A percentile compares a stretch with the other conserved stretches of the same genome.
Conservation (phyloP, 2,113 vertebrate species). For the Thermophis baileyi region DNA sequence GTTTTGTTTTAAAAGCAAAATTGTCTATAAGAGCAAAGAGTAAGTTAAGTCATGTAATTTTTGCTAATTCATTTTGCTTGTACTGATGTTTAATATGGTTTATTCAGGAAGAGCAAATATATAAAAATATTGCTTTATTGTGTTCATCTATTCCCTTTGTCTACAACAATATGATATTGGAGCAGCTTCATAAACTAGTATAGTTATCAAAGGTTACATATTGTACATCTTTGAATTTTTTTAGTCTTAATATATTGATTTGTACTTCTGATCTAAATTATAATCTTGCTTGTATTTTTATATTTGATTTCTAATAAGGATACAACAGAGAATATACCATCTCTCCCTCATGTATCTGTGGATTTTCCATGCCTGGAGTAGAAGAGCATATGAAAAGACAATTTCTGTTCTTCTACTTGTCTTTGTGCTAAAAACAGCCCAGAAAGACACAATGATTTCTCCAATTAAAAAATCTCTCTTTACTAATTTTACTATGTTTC, state of each 20-base stretch:
- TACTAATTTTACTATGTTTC: background rate
- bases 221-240: background rate
- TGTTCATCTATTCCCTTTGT: background rate
- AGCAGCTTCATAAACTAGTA: slow-evolving; percentile 22
- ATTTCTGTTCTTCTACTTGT: background rate
- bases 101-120: background rate
- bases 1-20: background rate
- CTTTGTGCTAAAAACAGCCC: background rate
- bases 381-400: background rate
- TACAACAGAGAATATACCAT: background rate
- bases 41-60: background rate
- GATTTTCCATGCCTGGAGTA: background rate
- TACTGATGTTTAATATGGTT: background rate
- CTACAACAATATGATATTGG: background rate
- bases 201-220: background rate
- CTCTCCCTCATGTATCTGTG: no score
- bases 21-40: slow-evolving; percentile 6
- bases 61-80: slow-evolving; percentile 13
- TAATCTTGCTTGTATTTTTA: slow-evolving; percentile 3
- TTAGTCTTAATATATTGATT: background rate
- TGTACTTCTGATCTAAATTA: background rate
- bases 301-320: background rate
- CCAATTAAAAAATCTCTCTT: background rate
- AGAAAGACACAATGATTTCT: background rate
- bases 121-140: background rate